Conservation (phyloP, 2,113 vertebrate genomes). For the Danionella cerebrum region DNA sequence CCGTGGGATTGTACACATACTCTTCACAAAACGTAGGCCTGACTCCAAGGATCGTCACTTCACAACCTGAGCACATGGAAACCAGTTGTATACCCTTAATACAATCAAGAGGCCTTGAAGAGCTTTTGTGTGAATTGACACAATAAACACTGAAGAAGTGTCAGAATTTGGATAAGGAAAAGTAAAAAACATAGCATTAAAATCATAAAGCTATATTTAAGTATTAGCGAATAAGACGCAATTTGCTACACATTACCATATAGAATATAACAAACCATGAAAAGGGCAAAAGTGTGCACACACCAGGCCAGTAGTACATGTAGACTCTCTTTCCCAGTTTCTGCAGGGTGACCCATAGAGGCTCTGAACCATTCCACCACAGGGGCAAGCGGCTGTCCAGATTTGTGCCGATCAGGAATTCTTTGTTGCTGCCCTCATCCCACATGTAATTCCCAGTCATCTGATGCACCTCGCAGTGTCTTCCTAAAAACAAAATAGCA, state of each 20-base stretch:
- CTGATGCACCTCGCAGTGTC: constrained; percentile 83
- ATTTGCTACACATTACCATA: too few species aligned
- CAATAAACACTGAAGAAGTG: too few species aligned
- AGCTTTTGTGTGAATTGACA: neutral
- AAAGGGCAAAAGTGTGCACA: neutral
- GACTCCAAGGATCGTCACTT: constrained; percentile 84
- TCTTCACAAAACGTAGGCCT: constrained; percentile 77
- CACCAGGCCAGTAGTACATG: constrained; percentile 96
- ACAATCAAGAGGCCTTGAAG: neutral
- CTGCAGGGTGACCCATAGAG: constrained; percentile 86
- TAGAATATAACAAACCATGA: neutral
- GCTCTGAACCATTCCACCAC: constrained; percentile 94
- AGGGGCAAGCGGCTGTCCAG: constrained; percentile 77
- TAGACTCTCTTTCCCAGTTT: constrained; percentile 74
- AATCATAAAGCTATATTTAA: too few species aligned
- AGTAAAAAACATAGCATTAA: too few species aligned
- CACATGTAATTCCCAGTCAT: constrained; percentile 97
- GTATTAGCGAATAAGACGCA: too few species aligned
- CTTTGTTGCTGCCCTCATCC: constrained; percentile 70
- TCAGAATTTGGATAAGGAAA: too few species aligned
- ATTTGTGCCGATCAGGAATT: constrained; percentile 85
- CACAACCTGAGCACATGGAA: constrained; percentile 71
- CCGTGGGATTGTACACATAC: constrained; percentile 76
- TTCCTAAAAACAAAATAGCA: too few species aligned
- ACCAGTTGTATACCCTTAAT: neutral